These are phyloP conservation scores for Chrysopa pallens DNA, from an alignment of 1,140 invertebrate genomes.

Conservation along the genomic window DNA sequence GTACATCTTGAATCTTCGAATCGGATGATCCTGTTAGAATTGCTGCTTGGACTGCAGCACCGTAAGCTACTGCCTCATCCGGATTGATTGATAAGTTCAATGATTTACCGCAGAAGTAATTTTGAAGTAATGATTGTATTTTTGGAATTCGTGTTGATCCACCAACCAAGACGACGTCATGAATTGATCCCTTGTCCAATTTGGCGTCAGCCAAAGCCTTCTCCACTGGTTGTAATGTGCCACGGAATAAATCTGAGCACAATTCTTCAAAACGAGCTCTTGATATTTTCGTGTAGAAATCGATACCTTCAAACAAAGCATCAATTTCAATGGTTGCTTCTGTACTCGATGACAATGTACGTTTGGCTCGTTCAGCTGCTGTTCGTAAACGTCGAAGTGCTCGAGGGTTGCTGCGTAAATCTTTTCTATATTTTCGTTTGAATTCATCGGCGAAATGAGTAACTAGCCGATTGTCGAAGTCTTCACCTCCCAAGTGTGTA, in stretches of 20 bases:
- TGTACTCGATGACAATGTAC: slow-evolving; percentile 29
- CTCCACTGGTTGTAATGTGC: slow-evolving; percentile 32
- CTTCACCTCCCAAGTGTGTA: slow-evolving; percentile 46
- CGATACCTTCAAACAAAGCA: slow-evolving; percentile 26
- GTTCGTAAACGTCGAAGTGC: slow-evolving; percentile 38
- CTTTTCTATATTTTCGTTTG: slow-evolving; percentile 28
- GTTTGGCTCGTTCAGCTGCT: slow-evolving; percentile 35
- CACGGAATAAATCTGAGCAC: slow-evolving; percentile 28
- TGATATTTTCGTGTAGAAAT: slow-evolving; percentile 28
- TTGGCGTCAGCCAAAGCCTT: slow-evolving; percentile 48
- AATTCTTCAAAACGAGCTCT: slow-evolving; percentile 29
- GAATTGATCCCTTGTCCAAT: slow-evolving; percentile 40
- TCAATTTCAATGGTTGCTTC: slow-evolving; percentile 31
- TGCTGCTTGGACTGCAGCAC: slow-evolving; percentile 28
- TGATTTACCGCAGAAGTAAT: slow-evolving; percentile 28
- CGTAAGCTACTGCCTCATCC: slow-evolving; percentile 30
- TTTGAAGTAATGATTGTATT: slow-evolving; percentile 28
- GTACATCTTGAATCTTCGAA: slow-evolving; percentile 27
- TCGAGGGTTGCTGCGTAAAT: slow-evolving; percentile 24
- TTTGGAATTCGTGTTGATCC: slow-evolving; percentile 45
- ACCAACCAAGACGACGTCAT: slow-evolving; percentile 53
- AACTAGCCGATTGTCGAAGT: slow-evolving; percentile 61
- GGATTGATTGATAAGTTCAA: slow-evolving; percentile 32
- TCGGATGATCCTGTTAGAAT: slow-evolving; percentile 23
- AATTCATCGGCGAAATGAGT: slow-evolving; percentile 37